Conservation (phyloP, 1,140 invertebrate genomes). For the Drosophila equinoxialis region DNA sequence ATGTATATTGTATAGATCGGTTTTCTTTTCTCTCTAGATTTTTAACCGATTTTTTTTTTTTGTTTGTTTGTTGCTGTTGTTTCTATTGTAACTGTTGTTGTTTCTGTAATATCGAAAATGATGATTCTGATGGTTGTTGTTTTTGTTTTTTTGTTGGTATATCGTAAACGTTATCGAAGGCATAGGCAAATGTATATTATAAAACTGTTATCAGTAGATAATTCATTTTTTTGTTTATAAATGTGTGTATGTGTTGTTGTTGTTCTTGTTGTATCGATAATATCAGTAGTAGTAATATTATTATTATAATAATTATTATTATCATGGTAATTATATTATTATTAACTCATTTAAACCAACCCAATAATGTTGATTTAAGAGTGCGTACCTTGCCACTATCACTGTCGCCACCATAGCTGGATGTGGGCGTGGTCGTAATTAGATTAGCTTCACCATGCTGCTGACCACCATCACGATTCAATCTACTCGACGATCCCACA, state of each 20-base stretch:
- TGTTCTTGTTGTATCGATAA: constrained; percentile 53
- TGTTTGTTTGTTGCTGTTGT: constrained; percentile 23
- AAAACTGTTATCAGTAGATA: constrained; percentile 71
- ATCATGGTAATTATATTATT: constrained; percentile 55
- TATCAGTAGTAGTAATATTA: constrained; percentile 70
- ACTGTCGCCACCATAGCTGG: constrained; percentile 81
- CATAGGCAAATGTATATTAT: constrained; percentile 37
- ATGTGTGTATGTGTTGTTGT: constrained; percentile 30
- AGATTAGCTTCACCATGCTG: constrained; percentile 57
- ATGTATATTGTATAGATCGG: constrained; percentile 53
- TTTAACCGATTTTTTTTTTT: background rate
- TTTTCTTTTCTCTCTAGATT: constrained; percentile 10
- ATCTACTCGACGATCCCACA: constrained; percentile 40
- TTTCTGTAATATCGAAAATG: constrained; percentile 39
- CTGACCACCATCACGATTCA: constrained; percentile 37
- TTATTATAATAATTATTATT: constrained; percentile 68
- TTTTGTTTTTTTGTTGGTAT: constrained; percentile 21
- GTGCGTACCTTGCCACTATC: constrained; percentile 88
- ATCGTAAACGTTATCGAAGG: constrained; percentile 62
- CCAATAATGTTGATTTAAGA: constrained; percentile 87
- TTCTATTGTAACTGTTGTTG: constrained; percentile 30
- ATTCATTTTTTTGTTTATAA: constrained; percentile 27
- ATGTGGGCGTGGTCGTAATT: constrained; percentile 79
- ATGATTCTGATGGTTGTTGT: constrained; percentile 54
- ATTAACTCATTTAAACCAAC: constrained; percentile 85